Percentiles rank a stretch among this genome's conserved stretches.
phyloP scores from a whole-genome alignment of 2,113 vertebrate genomes.

The Orthonyx spaldingii region DNA sequence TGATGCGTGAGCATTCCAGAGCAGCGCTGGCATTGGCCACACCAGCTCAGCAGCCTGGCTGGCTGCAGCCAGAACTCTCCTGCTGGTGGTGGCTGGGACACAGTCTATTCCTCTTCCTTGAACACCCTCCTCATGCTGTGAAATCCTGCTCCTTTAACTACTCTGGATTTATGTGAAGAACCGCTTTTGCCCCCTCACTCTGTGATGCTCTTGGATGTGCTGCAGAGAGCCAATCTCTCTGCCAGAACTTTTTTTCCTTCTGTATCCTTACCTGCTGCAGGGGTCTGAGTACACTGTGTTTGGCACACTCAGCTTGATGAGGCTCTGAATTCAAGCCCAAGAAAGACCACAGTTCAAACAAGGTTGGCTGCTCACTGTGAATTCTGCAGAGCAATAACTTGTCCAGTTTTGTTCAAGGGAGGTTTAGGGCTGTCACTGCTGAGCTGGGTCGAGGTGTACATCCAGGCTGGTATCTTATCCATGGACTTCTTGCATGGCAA shows the following conservation, averaged over 20 bases:
- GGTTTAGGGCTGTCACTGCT: background rate
- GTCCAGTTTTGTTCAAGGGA: background rate
- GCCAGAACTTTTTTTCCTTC: accelerated
- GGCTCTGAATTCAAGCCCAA: background rate
- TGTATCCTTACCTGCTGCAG: background rate
- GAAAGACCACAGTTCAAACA: accelerated
- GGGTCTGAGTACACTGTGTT: accelerated
- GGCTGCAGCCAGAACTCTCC: background rate
- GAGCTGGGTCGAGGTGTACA: background rate
- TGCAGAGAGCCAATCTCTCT: background rate
- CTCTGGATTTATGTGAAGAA: background rate
- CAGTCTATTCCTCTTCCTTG: background rate
- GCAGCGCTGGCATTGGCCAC: accelerated
- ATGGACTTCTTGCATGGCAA: background rate
- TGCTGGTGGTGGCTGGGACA: accelerated
- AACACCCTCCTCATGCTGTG: accelerated
- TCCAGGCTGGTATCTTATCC: too few species aligned
- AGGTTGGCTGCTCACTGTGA: background rate
- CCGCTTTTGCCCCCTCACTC: accelerated
- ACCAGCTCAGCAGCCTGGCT: background rate
- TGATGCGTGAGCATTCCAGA: background rate
- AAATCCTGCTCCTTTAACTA: background rate
- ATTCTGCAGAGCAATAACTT: background rate
- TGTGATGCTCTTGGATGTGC: background rate
- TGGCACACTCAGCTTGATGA: background rate